Evolutionary conservation across 1,140 invertebrate species (phyloP), one percentile per base, ranked within the genome.

Genomic region (roundworm (Caenorhabditis elegans)): DNA sequence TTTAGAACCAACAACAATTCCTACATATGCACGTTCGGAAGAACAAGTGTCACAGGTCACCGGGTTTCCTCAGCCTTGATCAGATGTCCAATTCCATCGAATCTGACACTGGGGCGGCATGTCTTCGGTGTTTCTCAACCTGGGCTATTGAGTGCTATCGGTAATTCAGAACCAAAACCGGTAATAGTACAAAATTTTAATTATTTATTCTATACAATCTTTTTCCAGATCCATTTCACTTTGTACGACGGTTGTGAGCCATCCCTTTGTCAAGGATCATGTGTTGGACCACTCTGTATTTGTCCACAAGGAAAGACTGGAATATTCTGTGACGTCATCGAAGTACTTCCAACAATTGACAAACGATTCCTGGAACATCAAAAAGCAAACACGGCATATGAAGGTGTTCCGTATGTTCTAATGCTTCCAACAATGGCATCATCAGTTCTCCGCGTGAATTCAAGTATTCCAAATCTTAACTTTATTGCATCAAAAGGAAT

Each of bases 141-240:
- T 11, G 75, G 49, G 26, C n/a, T 75, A 43, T 49, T 53, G 0
- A 82, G 22, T 28, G 26, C 48, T 1, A 75, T 82, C 13, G 26
- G 65, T 26, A 60, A 26, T 46, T 10, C 22, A 2, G 80, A 82
- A 34, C 34, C 47, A 0, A 76, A 46, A 76, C 80, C 80, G 17
- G 80, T 82, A 76, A 46, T 46, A 15, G 2, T 78, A 13, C n/a
- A 3, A 48, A 2, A 6, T 31, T 3, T 22, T 46, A 1, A 77
- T 47, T 43, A n/a, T 28, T n/a, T 22, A 70, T 19, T 10, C 5
- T 39, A 47, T n/a, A n/a, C n/a, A n/a, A n/a, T n/a, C n/a, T n/a
- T n/a, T n/a, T n/a, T n/a, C 49, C 70, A 82, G 80, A 48, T 82
- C 15, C 80, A 82, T 26, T 82, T 82, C 75, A 82, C 80, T 8